Conservation (phyloP, 2,113 vertebrate genomes). For the Crotophaga sulcirostris region DNA sequence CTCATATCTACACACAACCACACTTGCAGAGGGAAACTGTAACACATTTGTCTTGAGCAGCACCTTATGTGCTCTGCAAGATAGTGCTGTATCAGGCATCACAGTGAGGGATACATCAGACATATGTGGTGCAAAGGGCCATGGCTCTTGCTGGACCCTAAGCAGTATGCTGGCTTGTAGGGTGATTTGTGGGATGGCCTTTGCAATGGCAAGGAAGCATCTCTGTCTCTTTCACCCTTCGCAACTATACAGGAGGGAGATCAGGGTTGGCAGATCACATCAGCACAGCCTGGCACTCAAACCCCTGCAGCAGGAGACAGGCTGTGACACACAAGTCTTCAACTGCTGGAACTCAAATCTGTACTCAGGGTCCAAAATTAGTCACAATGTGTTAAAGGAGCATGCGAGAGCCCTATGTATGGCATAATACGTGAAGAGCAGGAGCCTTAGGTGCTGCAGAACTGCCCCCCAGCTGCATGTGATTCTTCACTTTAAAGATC, state of each 20-base stretch:
- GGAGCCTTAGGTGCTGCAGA: background rate
- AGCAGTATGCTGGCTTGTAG: background rate
- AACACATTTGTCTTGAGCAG: background rate
- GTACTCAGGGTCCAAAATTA: background rate
- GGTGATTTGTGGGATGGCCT: background rate
- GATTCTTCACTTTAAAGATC: background rate
- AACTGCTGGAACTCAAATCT: background rate
- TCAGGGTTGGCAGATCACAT: background rate
- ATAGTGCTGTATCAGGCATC: fast-evolving
- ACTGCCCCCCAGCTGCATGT: background rate
- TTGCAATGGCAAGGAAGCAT: background rate
- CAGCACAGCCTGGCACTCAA: background rate
- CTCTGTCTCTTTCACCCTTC: fast-evolving
- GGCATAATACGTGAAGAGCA: background rate
- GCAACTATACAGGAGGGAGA: background rate
- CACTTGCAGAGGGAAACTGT: background rate
- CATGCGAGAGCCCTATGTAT: background rate
- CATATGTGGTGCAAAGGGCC: fast-evolving
- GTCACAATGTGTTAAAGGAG: background rate
- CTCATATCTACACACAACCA: background rate
- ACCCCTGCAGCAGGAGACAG: background rate
- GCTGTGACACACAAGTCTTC: background rate
- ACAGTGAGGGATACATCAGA: background rate
- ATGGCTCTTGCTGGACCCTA: background rate
- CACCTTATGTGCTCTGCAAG: background rate